Evolutionary conservation across 2,888 invertebrate species (phyloP), one percentile per base, ranked within the genome.

Genomic region (Chydorus sphaericus): DNA sequence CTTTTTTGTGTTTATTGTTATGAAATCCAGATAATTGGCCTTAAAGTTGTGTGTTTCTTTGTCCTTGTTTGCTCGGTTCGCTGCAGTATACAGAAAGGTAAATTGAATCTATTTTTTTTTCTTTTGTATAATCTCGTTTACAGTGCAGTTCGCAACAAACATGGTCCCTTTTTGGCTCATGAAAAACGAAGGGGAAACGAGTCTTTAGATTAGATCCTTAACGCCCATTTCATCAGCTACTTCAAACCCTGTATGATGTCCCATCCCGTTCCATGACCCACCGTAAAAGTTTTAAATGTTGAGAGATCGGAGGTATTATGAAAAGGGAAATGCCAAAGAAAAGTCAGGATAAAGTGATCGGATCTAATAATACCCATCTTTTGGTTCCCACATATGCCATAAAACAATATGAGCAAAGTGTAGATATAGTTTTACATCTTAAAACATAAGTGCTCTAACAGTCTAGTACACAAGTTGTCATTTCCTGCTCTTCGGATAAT

Each of bases 391-490:
- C 61, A 61, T 28, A 58, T 58, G 49, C 62, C 62, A 36, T 58
- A 60, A 16, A 62, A 59, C 62, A 62, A 63, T 10, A 62, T 57
- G 63, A 62, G 63, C 14, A 63, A 50, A 10, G 56, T 67, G 66
- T 8, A 69, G 62, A 59, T 70, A n/a, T n/a, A n/a, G 68, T 59
- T 71, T 69, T 54, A 71, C 71, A 2, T 65, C 61, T 59, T 70
- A 62, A 53, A 68, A 66, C 54, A 66, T 63, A 48, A 69, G 63
- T 2, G 69, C 67, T 44, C 66, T 62, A n/a, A n/a, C n/a, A n/a
- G n/a, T n/a, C n/a, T n/a, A n/a, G n/a, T n/a, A n/a, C n/a, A n/a
- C n/a, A n/a, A 1, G 68, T 67, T 10, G 65, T 60, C 0, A 69
- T 68, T 30, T 59, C 60, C 54, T 68, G 60, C 23, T 66, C 64